Percentiles rank a stretch among this genome's conserved stretches.
These are phyloP conservation scores for Hyperopisus bebe DNA, from an alignment of 2,113 vertebrate genomes.

Conservation along the genomic window DNA sequence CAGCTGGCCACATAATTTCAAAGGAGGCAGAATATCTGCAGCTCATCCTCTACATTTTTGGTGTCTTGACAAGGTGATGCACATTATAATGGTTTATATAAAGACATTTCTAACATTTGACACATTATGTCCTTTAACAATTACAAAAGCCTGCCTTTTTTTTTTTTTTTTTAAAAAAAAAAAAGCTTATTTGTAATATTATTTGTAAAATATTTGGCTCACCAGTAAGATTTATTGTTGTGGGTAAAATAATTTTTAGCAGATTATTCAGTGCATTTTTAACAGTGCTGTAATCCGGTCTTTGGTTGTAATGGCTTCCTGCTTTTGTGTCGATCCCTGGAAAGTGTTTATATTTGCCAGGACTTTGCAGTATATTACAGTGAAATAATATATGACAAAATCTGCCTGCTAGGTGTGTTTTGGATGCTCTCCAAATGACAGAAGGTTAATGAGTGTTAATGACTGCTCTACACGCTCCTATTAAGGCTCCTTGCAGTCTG, in stretches of 20 bases:
- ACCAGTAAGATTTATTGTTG: neutral
- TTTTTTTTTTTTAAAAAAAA: neutral
- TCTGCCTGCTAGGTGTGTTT: neutral
- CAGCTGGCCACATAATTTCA: neutral
- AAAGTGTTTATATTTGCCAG: neutral
- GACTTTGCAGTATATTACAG: neutral
- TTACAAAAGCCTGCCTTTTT: neutral
- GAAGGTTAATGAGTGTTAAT: neutral
- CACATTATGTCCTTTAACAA: neutral
- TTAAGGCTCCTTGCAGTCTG: neutral
- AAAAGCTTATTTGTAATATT: neutral
- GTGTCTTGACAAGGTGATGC: neutral
- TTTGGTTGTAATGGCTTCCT: neutral
- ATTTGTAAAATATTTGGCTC: neutral
- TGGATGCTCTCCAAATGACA: neutral
- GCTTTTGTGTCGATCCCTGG: neutral
- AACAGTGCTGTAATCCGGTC: neutral
- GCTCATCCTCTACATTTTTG: neutral
- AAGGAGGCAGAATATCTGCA: neutral
- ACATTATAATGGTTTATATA: neutral
- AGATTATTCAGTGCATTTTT: neutral
- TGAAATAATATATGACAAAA: neutral
- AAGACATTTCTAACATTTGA: neutral
- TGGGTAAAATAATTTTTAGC: neutral
- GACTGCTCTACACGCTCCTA: neutral